These are phyloP conservation scores for Cheilosia scutellata DNA, from an alignment of 2,888 invertebrate genomes.

Conservation along the genomic window DNA sequence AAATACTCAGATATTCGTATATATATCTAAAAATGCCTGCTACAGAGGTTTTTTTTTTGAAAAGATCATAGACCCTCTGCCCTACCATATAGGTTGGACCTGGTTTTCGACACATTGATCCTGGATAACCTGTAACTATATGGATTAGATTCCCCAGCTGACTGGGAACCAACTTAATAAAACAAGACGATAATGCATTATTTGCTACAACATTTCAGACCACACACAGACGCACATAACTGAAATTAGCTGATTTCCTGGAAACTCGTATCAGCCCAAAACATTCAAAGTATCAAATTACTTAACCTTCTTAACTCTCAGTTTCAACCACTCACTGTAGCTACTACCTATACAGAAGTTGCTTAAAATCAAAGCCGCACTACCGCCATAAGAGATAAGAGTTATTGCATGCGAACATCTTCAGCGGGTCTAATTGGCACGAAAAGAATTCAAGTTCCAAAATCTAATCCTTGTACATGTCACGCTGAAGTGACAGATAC, in stretches of 20 bases:
- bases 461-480: constrained; percentile 25
- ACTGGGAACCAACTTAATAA: too few species aligned
- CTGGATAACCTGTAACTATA: too few species aligned
- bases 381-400: constrained; percentile 10
- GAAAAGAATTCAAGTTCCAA: constrained; percentile 9
- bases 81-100: too few species aligned
- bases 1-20: too few species aligned
- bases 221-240: not conserved
- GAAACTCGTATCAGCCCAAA: not conserved
- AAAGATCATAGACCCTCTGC: too few species aligned
- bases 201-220: not conserved
- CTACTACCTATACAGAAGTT: not conserved
- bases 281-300: constrained; percentile 5
- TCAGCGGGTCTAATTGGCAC: constrained; percentile 21
- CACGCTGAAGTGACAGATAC: constrained; percentile 42
- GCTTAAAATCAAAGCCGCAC: not conserved
- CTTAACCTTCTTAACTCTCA: not conserved
- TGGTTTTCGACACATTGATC: too few species aligned
- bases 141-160: too few species aligned
- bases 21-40: too few species aligned
- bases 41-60: too few species aligned
- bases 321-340: not conserved
- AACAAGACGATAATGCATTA: too few species aligned
- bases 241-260: not conserved
- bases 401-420: constrained; percentile 30